phyloP scores from a whole-genome alignment of 2,113 vertebrate genomes.

The Aleadryas rufinucha region DNA sequence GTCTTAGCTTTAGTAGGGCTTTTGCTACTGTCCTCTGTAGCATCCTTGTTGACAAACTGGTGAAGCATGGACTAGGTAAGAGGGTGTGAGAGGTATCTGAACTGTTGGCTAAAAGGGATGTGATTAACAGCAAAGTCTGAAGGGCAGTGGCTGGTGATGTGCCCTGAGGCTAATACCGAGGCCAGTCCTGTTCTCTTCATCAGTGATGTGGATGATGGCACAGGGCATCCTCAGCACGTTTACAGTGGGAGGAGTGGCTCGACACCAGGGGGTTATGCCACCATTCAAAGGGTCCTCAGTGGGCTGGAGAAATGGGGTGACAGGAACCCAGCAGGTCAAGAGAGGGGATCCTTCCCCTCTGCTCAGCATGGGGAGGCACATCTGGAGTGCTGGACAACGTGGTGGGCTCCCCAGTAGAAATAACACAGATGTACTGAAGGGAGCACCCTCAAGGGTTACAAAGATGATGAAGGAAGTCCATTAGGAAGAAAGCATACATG shows the following conservation, averaged over 20 bases:
- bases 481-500: not conserved
- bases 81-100: not conserved
- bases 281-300: not conserved
- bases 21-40: not conserved
- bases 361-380: not conserved
- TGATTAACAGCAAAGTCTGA: not conserved
- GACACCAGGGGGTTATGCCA: not conserved
- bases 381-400: not conserved
- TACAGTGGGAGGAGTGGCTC: not conserved
- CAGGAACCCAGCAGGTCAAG: not conserved
- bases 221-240: not conserved
- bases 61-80: not conserved
- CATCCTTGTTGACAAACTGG: not conserved
- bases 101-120: not conserved
- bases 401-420: not conserved
- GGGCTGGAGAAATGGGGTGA: not conserved
- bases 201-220: not conserved
- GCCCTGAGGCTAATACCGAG: not conserved
- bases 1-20: not conserved
- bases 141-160: not conserved
- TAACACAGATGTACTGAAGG: rapidly evolving
- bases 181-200: not conserved
- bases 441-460: not conserved
- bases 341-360: not conserved
- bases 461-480: not conserved